A percentile compares a stretch with the other conserved stretches of the same genome.
Evolutionary conservation across 2,888 invertebrate genomes (phyloP).

Genomic region (Pristionchus entomophagus): DNA sequence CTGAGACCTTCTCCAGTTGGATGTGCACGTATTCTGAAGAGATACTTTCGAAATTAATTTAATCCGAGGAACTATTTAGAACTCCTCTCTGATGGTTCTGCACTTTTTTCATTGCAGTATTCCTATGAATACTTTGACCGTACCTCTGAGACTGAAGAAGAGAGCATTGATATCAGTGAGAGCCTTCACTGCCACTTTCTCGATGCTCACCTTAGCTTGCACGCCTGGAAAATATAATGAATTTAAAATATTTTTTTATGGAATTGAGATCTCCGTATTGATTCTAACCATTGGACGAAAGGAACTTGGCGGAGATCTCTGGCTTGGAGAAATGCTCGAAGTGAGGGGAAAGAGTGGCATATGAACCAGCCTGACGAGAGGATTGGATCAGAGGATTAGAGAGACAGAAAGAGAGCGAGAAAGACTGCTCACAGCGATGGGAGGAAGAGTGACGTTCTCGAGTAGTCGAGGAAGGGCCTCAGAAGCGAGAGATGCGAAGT

Average conservation of each 20-base stretch:
- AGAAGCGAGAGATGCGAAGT: conserved; percentile 55
- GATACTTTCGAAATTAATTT: too few relatives aligned
- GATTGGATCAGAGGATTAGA: not conserved
- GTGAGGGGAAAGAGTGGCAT: not conserved
- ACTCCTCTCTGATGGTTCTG: not conserved
- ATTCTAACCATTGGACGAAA: not conserved
- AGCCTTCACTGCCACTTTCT: conserved; percentile 48
- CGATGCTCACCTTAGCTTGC: conserved; percentile 1
- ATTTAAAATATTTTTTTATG: too few relatives aligned
- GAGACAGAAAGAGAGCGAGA: too few relatives aligned
- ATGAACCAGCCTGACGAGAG: not conserved
- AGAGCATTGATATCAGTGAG: conserved; percentile 52
- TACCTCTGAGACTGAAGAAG: conserved; percentile 55
- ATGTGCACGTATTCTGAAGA: not conserved
- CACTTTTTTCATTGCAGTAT: not conserved
- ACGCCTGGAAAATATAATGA: not conserved
- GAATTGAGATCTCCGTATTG: too few relatives aligned
- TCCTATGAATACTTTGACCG: too few relatives aligned
- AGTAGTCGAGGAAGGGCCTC: conserved; percentile 60
- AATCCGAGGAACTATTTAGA: not conserved
- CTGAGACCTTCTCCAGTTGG: conserved; percentile 55
- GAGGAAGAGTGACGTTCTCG: conserved; percentile 59
- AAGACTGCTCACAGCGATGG: conserved; percentile 48
- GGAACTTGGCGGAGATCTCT: not conserved
- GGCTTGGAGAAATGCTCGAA: conserved; percentile 14